A percentile compares a stretch with the other conserved stretches of the same genome.
These are phyloP conservation scores for Chaenocephalus aceratus DNA, from an alignment of 2,113 vertebrate genomes.

Conservation along the genomic window DNA sequence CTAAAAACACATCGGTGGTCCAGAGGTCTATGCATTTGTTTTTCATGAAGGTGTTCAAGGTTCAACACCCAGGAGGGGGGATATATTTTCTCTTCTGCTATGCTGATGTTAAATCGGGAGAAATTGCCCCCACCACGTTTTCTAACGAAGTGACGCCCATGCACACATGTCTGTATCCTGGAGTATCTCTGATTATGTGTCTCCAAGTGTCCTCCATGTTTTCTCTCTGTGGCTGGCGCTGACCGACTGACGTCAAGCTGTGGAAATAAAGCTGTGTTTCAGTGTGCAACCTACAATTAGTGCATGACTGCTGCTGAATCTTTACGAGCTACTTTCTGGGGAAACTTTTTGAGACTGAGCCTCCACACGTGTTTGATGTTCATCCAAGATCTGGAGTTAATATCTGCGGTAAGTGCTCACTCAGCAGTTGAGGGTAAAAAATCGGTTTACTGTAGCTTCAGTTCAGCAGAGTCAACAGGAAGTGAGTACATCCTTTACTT, in stretches of 20 bases:
- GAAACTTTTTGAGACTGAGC: slow-evolving; percentile 40
- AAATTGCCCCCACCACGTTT: too few relatives aligned
- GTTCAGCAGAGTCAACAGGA: slow-evolving; percentile 14
- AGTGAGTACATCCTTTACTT: too few relatives aligned
- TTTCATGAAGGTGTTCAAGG: too few relatives aligned
- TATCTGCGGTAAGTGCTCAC: slow-evolving; percentile 26
- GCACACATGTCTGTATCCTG: too few relatives aligned
- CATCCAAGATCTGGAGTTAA: slow-evolving; percentile 12
- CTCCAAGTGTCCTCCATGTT: too few relatives aligned
- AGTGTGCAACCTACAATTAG: slow-evolving; percentile 58
- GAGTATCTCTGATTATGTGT: too few relatives aligned
- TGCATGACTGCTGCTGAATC: slow-evolving; percentile 46
- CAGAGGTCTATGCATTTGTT: too few relatives aligned
- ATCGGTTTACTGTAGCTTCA: slow-evolving; percentile 13
- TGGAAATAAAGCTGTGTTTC: slow-evolving; percentile 67
- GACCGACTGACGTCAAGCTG: slow-evolving; percentile 65
- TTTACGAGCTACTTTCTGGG: slow-evolving; percentile 56
- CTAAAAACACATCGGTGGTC: too few relatives aligned
- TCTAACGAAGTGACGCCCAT: too few relatives aligned
- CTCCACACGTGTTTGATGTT: slow-evolving; percentile 27
- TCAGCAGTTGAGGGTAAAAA: slow-evolving; percentile 31
- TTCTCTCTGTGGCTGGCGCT: slow-evolving; percentile 11
- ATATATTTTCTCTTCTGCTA: too few relatives aligned
- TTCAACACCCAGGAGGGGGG: too few relatives aligned
- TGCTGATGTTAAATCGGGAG: too few relatives aligned